Conservation (phyloP, 23 tunicate genomes). For the Styela clava region DNA sequence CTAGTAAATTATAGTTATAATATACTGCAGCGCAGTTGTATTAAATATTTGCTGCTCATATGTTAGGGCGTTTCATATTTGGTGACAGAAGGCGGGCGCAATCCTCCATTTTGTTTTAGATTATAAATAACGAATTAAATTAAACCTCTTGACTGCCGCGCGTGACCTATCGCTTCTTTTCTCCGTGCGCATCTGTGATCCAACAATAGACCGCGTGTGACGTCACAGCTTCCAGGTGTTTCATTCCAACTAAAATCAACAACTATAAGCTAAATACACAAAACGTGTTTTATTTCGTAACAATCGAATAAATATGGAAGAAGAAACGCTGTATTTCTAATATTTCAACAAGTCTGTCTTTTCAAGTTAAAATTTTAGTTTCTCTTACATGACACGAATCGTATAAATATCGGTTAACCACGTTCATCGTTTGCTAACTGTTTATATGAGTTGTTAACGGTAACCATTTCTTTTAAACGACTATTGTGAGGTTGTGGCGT, state of each 20-base stretch:
- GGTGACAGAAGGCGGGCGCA: no score
- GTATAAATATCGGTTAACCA: no score
- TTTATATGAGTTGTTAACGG: neutral
- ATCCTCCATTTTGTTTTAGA: neutral
- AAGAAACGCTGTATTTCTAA: neutral
- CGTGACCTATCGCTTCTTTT: neutral
- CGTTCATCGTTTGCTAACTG: neutral
- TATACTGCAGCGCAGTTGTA: no score
- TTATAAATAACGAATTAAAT: neutral
- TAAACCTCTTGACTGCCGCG: neutral
- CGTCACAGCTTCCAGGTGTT: conserved; percentile 23
- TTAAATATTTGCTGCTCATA: no score
- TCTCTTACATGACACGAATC: no score
- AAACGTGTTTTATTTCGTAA: neutral
- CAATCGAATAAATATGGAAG: neutral
- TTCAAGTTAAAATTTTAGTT: neutral
- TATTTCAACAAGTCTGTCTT: neutral
- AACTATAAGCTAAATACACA: neutral
- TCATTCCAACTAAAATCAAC: neutral
- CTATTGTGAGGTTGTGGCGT: no score
- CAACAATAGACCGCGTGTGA: neutral
- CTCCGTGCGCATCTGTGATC: neutral
- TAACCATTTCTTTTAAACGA: neutral
- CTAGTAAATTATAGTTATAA: no score
- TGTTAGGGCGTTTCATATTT: no score